Evolutionary conservation across 1,140 invertebrate species (phyloP).

Genomic region (Platyura marginata): DNA sequence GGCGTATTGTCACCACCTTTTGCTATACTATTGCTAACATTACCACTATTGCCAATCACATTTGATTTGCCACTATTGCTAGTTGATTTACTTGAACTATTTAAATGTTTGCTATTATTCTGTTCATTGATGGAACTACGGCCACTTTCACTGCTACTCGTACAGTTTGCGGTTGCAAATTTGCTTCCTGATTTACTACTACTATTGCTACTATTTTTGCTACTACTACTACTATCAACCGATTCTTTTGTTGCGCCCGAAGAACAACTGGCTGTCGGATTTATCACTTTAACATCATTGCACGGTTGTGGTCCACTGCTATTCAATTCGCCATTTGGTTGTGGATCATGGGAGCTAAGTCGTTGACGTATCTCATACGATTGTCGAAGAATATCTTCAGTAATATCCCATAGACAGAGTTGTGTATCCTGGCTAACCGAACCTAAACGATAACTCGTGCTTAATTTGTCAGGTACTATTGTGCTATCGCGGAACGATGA

Average conservation of each 20-base stretch:
- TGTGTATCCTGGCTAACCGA: slow-evolving; percentile 97
- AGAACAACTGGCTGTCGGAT: slow-evolving; percentile 6
- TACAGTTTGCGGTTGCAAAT: slow-evolving; percentile 23
- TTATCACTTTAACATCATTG: slow-evolving; percentile 3
- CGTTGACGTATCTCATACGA: slow-evolving; percentile 27
- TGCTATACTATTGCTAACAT: background rate
- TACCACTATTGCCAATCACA: background rate
- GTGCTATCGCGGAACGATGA: slow-evolving; percentile 27
- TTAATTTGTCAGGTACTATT: slow-evolving; percentile 26
- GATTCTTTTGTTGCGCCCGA: background rate
- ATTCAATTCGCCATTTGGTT: slow-evolving; percentile 12
- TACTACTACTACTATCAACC: slow-evolving; percentile 9
- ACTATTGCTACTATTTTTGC: slow-evolving; percentile 9
- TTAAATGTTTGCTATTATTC: slow-evolving; percentile 10
- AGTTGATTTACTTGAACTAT: slow-evolving; percentile 19
- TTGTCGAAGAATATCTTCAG: slow-evolving; percentile 75
- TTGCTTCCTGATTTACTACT: slow-evolving; percentile 16
- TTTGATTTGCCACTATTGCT: slow-evolving; percentile 12
- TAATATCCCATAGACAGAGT: slow-evolving; percentile 95
- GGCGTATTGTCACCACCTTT: slow-evolving; percentile 8
- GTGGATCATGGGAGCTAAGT: slow-evolving; percentile 3
- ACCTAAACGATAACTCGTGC: slow-evolving; percentile 72
- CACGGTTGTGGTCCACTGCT: slow-evolving; percentile 11
- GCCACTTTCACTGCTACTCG: slow-evolving; percentile 11
- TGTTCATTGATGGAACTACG: slow-evolving; percentile 6